Conservation (phyloP, 2,113 vertebrate species). For the Oncorhynchus masou region DNA sequence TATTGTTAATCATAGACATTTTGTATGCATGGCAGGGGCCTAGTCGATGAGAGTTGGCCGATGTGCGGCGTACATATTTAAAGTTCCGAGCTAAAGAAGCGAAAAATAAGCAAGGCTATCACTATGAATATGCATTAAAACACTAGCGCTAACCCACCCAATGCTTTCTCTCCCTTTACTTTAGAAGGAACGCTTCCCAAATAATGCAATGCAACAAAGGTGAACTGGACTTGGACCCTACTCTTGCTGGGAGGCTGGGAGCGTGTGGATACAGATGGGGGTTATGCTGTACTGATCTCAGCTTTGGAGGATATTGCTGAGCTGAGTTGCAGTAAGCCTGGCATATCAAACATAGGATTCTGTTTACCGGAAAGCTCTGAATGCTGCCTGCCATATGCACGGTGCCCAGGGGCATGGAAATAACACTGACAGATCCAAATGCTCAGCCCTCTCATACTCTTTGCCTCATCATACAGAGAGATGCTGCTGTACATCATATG, state of each 20-base stretch:
- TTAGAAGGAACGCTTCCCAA: too few species aligned
- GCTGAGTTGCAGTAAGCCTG: not conserved
- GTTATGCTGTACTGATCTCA: not conserved
- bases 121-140: too few species aligned
- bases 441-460: not conserved
- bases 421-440: constrained; percentile 1
- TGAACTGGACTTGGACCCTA: not conserved
- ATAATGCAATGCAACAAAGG: not conserved
- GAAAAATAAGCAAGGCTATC: not conserved
- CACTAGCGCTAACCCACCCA: too few species aligned
- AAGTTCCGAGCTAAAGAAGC: not conserved
- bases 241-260: not conserved
- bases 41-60: not conserved
- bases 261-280: not conserved
- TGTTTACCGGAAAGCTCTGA: not conserved
- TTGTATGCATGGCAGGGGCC: not conserved
- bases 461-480: not conserved
- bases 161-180: too few species aligned
- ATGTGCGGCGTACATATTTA: not conserved
- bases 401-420: not conserved
- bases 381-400: not conserved
- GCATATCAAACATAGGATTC: not conserved
- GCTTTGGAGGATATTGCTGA: not conserved
- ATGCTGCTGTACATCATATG: not conserved
- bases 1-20: not conserved